Conservation (phyloP, 2,113 vertebrate species). For the mouse (Mus musculus) region GRCm39 chr11:48318001-48318500, state of each 20-base stretch:
- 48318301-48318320: slow-evolving; percentile 57
- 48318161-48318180: not conserved
- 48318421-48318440: not conserved
- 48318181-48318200: not conserved
- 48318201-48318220: not conserved
- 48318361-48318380: slow-evolving; percentile 40
- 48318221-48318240: slow-evolving; percentile 52
- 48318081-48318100: not conserved
- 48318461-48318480: not conserved
- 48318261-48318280: slow-evolving; percentile 31
- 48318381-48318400: slow-evolving; percentile 8
- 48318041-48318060: not conserved
- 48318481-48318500: not conserved
- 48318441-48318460: not conserved
- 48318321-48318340: slow-evolving; percentile 23
- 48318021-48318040: not conserved
- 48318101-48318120: not conserved
- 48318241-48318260: slow-evolving; percentile 41
- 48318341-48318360: not conserved
- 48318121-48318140: slow-evolving; percentile 37
- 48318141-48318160: slow-evolving; percentile 20
- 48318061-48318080: not conserved
- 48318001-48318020: not conserved
- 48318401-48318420: not conserved
- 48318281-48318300: slow-evolving; percentile 42